These are phyloP conservation scores for Nerophis ophidion DNA, from an alignment of 2,113 vertebrate genomes.

Conservation along the genomic window DNA sequence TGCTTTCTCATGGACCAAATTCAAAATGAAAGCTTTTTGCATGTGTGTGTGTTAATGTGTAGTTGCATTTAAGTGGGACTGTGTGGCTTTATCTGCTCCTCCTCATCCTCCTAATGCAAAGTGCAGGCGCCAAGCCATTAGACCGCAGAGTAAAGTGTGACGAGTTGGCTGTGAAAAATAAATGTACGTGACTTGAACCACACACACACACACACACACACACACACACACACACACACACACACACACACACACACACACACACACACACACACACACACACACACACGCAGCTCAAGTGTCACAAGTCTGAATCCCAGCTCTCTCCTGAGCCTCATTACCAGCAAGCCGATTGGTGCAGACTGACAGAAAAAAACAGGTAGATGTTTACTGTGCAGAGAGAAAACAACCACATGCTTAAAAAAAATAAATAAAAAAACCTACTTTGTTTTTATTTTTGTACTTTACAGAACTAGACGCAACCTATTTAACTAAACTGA, in stretches of 20 bases:
- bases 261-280: constrained; percentile 12
- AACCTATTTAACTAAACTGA: constrained; percentile 33
- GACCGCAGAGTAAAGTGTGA: constrained; percentile 20
- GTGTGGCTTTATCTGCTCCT: constrained; percentile 12
- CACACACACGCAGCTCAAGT: constrained; percentile 5
- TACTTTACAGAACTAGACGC: constrained; percentile 1
- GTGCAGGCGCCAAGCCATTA: constrained; percentile 27
- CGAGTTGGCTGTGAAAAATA: constrained; percentile 14
- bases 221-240: constrained; percentile 10
- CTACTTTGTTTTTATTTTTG: neutral
- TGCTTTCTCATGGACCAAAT: constrained; percentile 26
- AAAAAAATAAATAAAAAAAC: no score
- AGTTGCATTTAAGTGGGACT: neutral
- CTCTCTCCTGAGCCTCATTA: constrained; percentile 58
- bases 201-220: constrained; percentile 2
- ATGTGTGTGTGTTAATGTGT: constrained; percentile 11
- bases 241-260: constrained; percentile 1
- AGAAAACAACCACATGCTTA: constrained; percentile 17
- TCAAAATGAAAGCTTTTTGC: constrained; percentile 3
- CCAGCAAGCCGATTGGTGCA: constrained; percentile 12
- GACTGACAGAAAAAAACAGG: constrained; percentile 16
- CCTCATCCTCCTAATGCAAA: constrained; percentile 37
- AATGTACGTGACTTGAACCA: constrained; percentile 2
- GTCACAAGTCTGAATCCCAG: constrained; percentile 5
- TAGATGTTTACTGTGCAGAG: constrained; percentile 44